Percentiles rank a stretch among this genome's conserved stretches.
phyloP scores from a whole-genome alignment of 2,888 invertebrate species.

The Proisotoma minuta region DNA sequence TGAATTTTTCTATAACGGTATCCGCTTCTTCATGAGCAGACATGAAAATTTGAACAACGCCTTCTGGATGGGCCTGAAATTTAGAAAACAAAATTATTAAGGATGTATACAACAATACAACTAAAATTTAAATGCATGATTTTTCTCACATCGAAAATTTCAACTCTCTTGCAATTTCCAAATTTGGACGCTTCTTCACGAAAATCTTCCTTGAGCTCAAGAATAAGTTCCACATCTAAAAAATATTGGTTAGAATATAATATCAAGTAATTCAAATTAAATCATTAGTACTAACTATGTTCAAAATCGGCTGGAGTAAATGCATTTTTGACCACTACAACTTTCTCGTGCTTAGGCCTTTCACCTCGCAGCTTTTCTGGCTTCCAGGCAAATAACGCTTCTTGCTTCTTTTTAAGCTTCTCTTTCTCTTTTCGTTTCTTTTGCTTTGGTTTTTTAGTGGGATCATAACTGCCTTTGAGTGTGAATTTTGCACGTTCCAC shows the following conservation, averaged over 20 bases:
- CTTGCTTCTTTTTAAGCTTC: constrained; percentile 84
- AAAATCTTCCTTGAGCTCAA: constrained; percentile 87
- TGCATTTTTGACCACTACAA: constrained; percentile 88
- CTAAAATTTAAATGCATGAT: background rate
- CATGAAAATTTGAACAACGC: constrained; percentile 88
- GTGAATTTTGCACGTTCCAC: constrained; percentile 92
- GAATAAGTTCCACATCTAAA: constrained; percentile 79
- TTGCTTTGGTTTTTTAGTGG: constrained; percentile 82
- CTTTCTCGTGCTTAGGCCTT: constrained; percentile 78
- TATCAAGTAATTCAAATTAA: too few species aligned
- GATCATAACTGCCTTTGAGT: constrained; percentile 90
- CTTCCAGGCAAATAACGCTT: constrained; percentile 93
- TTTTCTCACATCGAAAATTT: constrained; percentile 76
- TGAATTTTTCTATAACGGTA: constrained; percentile 76
- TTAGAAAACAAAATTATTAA: background rate
- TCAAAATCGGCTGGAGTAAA: constrained; percentile 87
- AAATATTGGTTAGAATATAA: too few species aligned
- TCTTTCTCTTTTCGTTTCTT: constrained; percentile 80
- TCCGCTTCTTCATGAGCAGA: constrained; percentile 86
- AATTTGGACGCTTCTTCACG: constrained; percentile 83
- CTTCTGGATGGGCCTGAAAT: constrained; percentile 78
- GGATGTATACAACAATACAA: background rate
- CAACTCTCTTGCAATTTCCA: constrained; percentile 86
- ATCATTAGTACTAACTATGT: too few species aligned
- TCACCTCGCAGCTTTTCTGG: constrained; percentile 86